Evolutionary conservation across 2,888 invertebrate species (phyloP).

Genomic region (Drosophila bunnanda): DNA sequence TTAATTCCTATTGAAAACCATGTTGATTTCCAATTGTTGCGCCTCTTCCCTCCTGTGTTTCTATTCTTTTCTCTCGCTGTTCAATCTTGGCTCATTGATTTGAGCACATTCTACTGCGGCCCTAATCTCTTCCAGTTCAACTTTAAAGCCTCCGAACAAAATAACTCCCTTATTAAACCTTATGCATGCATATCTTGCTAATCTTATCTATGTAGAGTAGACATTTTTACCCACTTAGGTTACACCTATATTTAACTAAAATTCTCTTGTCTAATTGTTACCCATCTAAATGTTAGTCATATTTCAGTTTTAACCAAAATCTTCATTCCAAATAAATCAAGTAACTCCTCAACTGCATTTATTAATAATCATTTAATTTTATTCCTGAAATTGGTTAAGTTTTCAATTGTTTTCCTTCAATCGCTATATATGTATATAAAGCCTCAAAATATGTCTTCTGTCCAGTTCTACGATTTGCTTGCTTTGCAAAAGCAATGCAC

Average conservation of each 20-base stretch:
- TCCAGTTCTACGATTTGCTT: slow-evolving; percentile 64
- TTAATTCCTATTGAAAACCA: slow-evolving; percentile 53
- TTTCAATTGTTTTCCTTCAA: slow-evolving; percentile 34
- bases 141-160: slow-evolving; percentile 28
- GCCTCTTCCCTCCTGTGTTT: slow-evolving; percentile 44
- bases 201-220: slow-evolving; percentile 1
- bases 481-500: slow-evolving; percentile 69
- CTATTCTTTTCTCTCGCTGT: slow-evolving; percentile 37
- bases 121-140: slow-evolving; percentile 36
- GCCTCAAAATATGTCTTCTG: slow-evolving; percentile 38
- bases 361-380: slow-evolving; percentile 10
- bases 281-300: slow-evolving; percentile 25
- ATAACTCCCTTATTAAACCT: slow-evolving; percentile 7
- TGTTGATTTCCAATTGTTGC: slow-evolving; percentile 60
- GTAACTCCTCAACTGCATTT: slow-evolving; percentile 44
- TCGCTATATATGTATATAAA: slow-evolving; percentile 56
- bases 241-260: slow-evolving; percentile 3
- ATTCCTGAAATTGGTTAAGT: slow-evolving; percentile 30
- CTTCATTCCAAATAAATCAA: slow-evolving; percentile 23
- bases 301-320: slow-evolving; percentile 27
- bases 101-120: slow-evolving; percentile 13
- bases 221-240: slow-evolving; percentile 1
- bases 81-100: slow-evolving; percentile 17
- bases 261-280: not conserved
- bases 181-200: slow-evolving; percentile 19